These are phyloP conservation scores for Champsocephalus esox DNA, from an alignment of 2,797 vertebrate species.

Conservation along the genomic window DNA sequence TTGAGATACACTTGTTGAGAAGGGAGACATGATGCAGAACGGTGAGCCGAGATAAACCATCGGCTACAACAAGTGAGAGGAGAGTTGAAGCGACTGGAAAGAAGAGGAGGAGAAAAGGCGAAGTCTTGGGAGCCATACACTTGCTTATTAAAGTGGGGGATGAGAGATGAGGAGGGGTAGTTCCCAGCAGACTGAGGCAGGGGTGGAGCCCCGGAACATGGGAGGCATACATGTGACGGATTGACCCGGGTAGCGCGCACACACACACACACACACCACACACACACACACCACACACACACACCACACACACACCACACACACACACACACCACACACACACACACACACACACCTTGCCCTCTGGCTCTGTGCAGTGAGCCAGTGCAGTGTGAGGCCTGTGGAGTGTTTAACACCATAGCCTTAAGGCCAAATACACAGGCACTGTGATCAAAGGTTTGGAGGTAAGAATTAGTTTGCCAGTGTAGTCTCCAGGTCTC, in stretches of 20 bases:
- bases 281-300: constrained; percentile 21
- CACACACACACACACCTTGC: constrained; percentile 57
- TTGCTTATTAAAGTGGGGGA: constrained; percentile 72
- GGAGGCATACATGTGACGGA: constrained; percentile 24
- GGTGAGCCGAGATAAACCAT: constrained; percentile 46
- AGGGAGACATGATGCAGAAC: constrained; percentile 24
- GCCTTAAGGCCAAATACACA: constrained; percentile 74
- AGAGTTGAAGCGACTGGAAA: constrained; percentile 39
- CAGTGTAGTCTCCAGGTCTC: constrained; percentile 41
- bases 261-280: constrained; percentile 26
- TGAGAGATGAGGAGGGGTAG: constrained; percentile 61
- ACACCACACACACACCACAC: background rate
- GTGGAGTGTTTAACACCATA: constrained; percentile 71
- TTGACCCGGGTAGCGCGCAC: background rate
- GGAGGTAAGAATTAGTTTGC: constrained; percentile 45
- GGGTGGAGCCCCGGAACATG: constrained; percentile 45
- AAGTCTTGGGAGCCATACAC: constrained; percentile 59
- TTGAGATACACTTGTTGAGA: constrained; percentile 27
- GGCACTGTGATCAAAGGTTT: constrained; percentile 66
- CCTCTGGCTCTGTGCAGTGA: constrained; percentile 68
- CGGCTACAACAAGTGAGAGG: constrained; percentile 36
- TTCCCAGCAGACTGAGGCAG: constrained; percentile 47
- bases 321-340: background rate
- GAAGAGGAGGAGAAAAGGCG: constrained; percentile 38
- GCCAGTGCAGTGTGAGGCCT: constrained; percentile 44